phyloP scores from a whole-genome alignment of 2,113 vertebrate species.

The Phylloscopus trochilus region DNA sequence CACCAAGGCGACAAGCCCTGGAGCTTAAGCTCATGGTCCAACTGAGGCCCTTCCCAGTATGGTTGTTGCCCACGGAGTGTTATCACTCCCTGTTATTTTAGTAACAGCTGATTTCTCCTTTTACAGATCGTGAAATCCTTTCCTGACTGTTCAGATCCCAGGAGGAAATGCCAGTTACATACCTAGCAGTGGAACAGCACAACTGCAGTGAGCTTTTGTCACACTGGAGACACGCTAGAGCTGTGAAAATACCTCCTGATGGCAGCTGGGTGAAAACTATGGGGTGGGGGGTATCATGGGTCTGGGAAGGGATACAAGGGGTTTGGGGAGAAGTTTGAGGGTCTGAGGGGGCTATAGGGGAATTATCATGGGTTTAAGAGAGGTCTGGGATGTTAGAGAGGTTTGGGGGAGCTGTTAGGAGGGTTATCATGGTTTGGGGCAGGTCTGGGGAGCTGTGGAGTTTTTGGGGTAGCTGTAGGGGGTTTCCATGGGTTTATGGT shows the following conservation, averaged over 20 bases:
- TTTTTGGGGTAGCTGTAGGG: background rate
- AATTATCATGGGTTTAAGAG: background rate
- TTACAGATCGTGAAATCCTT: background rate
- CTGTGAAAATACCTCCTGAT: background rate
- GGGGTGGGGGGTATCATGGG: rapidly evolving
- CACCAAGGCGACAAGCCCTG: background rate
- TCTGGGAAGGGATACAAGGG: background rate
- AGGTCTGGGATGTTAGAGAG: no score
- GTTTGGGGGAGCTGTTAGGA: background rate
- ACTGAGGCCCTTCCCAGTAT: background rate
- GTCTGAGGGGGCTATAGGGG: background rate
- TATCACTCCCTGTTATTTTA: background rate
- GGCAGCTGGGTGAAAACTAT: background rate
- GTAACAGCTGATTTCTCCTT: background rate
- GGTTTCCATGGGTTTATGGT: background rate
- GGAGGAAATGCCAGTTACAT: background rate
- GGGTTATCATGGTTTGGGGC: background rate
- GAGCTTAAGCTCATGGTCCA: background rate
- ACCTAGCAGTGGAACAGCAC: background rate
- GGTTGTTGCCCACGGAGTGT: background rate
- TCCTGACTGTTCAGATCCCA: background rate
- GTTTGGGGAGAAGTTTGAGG: background rate
- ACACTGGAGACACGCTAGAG: rapidly evolving
- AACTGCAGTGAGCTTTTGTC: background rate
- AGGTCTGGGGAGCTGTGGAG: background rate